Conservation (phyloP, 2,797 vertebrate species). For the Pangasius mekongensis region DNA sequence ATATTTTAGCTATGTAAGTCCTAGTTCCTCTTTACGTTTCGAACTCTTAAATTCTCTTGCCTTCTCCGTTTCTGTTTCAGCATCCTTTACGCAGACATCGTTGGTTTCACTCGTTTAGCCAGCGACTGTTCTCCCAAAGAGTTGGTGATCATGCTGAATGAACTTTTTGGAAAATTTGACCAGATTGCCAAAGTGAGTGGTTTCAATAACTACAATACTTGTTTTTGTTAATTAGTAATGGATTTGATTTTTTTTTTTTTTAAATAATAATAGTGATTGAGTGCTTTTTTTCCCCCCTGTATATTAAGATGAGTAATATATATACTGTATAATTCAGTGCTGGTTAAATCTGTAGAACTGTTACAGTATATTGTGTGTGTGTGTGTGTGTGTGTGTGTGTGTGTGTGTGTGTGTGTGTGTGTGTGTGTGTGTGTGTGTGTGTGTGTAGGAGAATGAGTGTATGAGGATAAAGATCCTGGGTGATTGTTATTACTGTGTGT, state of each 20-base stretch:
- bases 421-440: conserved; percentile 21
- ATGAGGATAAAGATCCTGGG: conserved; percentile 99
- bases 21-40: not conserved
- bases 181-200: conserved; percentile 94
- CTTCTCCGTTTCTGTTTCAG: conserved; percentile 67
- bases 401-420: conserved; percentile 20
- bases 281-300: not conserved
- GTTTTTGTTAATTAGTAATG: not conserved
- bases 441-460: conserved; percentile 92
- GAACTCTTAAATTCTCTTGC: not conserved
- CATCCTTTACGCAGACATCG: conserved; percentile 97
- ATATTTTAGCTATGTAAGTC: not conserved
- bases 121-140: conserved; percentile 99
- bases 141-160: conserved; percentile 94
- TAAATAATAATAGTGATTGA: not conserved
- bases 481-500: conserved; percentile 99
- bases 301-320: not conserved
- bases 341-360: not conserved
- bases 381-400: too few species aligned
- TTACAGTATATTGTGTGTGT: not conserved
- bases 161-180: conserved; percentile 97
- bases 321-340: not conserved
- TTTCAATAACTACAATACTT: not conserved
- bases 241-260: not conserved
- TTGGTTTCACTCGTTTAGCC: conserved; percentile 94